Percentiles rank a stretch among this genome's conserved stretches.
Evolutionary conservation across 2,888 invertebrate genomes (phyloP).

Genomic region (Ophioninae sp.): DNA sequence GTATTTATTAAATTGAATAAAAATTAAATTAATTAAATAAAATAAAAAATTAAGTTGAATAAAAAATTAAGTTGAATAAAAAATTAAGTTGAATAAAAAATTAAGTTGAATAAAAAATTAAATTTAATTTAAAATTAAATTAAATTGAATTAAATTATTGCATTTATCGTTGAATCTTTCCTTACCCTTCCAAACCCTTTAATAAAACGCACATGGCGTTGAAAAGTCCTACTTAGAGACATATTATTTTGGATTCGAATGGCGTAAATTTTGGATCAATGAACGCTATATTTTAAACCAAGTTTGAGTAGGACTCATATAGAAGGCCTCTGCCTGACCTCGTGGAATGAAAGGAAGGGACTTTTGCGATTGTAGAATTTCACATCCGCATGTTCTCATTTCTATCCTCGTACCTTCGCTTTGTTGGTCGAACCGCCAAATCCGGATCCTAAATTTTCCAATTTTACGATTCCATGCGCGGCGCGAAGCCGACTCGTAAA

Average conservation of each 20-base stretch:
- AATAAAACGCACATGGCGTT: neutral
- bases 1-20: too few relatives aligned
- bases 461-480: conserved; percentile 69
- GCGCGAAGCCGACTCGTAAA: conserved; percentile 72
- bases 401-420: conserved; percentile 32
- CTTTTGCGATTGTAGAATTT: conserved; percentile 11
- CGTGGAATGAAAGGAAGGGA: conserved; percentile 3
- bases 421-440: conserved; percentile 45
- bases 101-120: too few relatives aligned
- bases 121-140: too few relatives aligned
- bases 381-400: conserved; percentile 6
- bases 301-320: neutral
- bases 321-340: neutral
- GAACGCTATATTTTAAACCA: neutral
- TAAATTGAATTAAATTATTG: too few relatives aligned
- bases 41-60: too few relatives aligned
- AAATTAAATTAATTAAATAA: too few relatives aligned
- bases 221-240: neutral
- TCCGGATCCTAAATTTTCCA: conserved; percentile 66
- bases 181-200: conserved; percentile 2
- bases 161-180: conserved; percentile 17
- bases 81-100: too few relatives aligned
- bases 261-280: neutral
- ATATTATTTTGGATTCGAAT: neutral
- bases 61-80: too few relatives aligned